Conservation (phyloP, 2,797 vertebrate genomes). For the Varecia variegata region DNA sequence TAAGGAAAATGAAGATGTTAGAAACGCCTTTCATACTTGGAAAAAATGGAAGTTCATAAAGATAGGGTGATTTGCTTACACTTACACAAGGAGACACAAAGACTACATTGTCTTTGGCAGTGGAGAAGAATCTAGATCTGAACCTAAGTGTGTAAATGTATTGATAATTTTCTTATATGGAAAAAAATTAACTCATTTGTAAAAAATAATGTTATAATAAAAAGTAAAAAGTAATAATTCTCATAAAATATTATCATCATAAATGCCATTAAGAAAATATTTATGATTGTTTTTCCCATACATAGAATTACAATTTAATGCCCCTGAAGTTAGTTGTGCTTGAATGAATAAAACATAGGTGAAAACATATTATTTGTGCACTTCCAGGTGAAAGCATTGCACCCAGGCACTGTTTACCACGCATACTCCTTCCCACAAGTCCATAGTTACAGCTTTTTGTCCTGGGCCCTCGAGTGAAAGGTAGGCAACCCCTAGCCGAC, state of each 20-base stretch:
- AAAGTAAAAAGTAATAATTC: not conserved
- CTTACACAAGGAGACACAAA: not conserved
- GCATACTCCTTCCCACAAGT: not conserved
- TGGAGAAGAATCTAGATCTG: not conserved
- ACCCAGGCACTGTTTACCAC: not conserved
- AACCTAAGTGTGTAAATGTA: not conserved
- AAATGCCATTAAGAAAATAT: not conserved
- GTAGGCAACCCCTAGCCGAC: not conserved
- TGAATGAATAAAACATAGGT: not conserved
- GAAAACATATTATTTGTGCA: not conserved
- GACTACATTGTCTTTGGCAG: not conserved
- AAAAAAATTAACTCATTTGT: not conserved
- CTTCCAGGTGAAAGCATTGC: not conserved
- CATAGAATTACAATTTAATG: not conserved
- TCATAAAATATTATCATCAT: not conserved
- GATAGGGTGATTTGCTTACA: not conserved
- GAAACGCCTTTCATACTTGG: no score
- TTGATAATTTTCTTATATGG: not conserved
- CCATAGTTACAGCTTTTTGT: not conserved
- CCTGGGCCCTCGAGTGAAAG: not conserved
- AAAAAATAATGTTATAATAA: not conserved
- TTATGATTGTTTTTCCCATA: not conserved
- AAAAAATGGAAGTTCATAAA: not conserved
- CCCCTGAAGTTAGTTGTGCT: not conserved
- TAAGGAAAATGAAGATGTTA: not conserved